Percentiles rank a stretch among this genome's conserved stretches.
phyloP scores from a whole-genome alignment of 2,113 vertebrate genomes.

The Heliornis fulica region DNA sequence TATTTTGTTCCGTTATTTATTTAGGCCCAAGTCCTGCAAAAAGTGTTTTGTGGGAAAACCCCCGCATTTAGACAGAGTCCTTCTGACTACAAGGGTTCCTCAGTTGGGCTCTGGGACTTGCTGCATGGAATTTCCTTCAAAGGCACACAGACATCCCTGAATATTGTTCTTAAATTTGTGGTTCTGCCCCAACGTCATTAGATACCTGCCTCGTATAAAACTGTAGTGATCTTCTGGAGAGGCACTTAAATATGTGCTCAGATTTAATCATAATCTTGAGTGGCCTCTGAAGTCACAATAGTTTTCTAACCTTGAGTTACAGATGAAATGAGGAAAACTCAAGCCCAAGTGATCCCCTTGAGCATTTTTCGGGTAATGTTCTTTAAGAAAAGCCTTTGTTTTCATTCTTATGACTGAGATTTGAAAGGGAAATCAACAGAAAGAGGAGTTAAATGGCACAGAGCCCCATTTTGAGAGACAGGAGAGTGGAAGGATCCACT shows the following conservation, averaged over 20 bases:
- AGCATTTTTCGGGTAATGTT: not conserved
- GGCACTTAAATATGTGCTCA: not conserved
- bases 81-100: not conserved
- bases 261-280: not conserved
- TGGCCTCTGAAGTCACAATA: not conserved
- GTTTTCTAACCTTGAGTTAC: not conserved
- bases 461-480: not conserved
- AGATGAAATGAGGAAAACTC: not conserved
- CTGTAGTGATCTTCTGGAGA: not conserved
- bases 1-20: not conserved
- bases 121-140: not conserved
- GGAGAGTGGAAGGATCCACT: not conserved
- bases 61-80: accelerated
- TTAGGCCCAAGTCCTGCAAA: not conserved
- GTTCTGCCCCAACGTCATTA: not conserved
- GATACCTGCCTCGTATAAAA: not conserved
- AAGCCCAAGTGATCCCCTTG: not conserved
- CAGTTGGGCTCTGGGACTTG: not conserved
- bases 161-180: not conserved
- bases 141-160: not conserved
- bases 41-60: not conserved
- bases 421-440: not conserved
- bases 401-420: not conserved
- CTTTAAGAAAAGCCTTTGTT: not conserved
- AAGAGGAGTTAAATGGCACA: not conserved